Conservation (phyloP, 2,888 invertebrate species). For the Meliscaeva auricollis region DNA sequence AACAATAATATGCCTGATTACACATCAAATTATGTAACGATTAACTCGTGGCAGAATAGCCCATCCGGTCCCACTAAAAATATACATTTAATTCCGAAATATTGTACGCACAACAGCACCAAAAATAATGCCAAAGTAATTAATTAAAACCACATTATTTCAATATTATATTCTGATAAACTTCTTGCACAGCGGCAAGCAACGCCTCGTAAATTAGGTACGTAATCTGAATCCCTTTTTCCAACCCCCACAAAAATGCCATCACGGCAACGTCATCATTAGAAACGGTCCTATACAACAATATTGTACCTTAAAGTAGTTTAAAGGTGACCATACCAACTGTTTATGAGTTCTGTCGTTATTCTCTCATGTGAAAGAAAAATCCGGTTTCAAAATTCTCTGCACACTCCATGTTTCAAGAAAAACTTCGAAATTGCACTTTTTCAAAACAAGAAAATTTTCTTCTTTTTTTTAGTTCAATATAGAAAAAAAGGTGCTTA, state of each 20-base stretch:
- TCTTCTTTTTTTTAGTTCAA: too few relatives aligned
- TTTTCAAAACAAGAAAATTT: too few relatives aligned
- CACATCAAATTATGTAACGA: constrained; percentile 36
- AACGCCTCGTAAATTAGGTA: constrained; percentile 75
- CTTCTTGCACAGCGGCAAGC: constrained; percentile 53
- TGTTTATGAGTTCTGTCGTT: background rate
- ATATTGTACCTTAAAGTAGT: background rate
- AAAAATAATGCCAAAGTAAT: constrained; percentile 49
- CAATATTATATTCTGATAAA: constrained; percentile 72
- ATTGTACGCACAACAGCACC: constrained; percentile 1
- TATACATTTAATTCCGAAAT: constrained; percentile 51
- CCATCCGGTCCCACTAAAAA: constrained; percentile 24
- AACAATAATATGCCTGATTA: constrained; percentile 21
- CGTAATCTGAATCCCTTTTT: constrained; percentile 25
- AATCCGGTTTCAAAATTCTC: too few relatives aligned
- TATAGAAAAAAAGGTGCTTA: too few relatives aligned
- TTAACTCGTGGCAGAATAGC: constrained; percentile 14
- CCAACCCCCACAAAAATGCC: background rate
- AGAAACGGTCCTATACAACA: constrained; percentile 9
- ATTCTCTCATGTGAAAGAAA: too few relatives aligned
- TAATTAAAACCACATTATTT: constrained; percentile 76
- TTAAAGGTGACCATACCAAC: background rate
- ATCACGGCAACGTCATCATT: constrained; percentile 24
- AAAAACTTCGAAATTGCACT: too few relatives aligned
- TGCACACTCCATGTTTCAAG: too few relatives aligned